phyloP scores from a whole-genome alignment of 92 coral and sea anemone genomes.

The Bergia puertoricense region DNA sequence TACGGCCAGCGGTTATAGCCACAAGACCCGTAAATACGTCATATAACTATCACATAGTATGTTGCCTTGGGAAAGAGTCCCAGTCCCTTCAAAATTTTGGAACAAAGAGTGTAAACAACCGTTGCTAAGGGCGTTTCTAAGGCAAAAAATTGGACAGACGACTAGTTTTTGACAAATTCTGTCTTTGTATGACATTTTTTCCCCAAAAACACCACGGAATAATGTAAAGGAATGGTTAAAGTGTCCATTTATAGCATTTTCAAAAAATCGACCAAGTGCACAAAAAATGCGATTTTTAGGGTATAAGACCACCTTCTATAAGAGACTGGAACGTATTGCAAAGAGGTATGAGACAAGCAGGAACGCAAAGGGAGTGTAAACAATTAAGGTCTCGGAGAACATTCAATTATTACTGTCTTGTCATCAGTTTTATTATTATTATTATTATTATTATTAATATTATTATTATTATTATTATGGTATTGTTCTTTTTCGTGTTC shows the following conservation, averaged over 20 bases:
- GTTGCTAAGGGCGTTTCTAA: constrained; percentile 41
- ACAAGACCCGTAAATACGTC: constrained; percentile 1
- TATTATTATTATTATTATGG: no score
- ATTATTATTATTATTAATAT: no score
- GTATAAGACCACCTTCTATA: not conserved
- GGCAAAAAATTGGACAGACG: constrained; percentile 33
- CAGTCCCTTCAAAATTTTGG: constrained; percentile 29
- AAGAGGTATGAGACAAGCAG: no score
- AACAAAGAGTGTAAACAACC: constrained; percentile 26
- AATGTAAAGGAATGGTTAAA: not conserved
- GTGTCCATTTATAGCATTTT: not conserved
- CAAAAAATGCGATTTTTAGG: not conserved
- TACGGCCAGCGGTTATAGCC: constrained; percentile 36
- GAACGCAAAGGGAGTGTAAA: no score
- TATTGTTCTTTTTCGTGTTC: no score
- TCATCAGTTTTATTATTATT: no score
- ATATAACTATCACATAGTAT: not conserved
- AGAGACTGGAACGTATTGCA: no score
- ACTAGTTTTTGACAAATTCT: constrained; percentile 33
- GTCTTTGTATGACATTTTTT: constrained; percentile 31
- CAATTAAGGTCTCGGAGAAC: no score
- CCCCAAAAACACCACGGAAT: not conserved
- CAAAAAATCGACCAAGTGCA: no score
- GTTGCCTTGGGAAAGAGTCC: constrained; percentile 19
- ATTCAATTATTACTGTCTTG: no score